Conservation (phyloP, 2,113 vertebrate species). For the Petromus typicus region DNA sequence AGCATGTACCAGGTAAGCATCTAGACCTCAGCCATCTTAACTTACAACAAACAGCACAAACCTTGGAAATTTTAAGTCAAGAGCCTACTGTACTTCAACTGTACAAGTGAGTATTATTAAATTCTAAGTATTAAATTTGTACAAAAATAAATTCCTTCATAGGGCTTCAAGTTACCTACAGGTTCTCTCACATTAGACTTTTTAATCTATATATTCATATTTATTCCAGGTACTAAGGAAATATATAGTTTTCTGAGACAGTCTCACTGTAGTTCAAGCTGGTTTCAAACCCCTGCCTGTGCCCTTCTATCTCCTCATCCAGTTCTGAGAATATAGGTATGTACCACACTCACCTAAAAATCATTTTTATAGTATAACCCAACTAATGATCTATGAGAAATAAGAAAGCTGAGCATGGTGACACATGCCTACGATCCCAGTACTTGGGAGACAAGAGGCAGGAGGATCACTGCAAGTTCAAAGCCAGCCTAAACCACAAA, state of each 20-base stretch:
- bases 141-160: constrained; percentile 11
- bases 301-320: background rate
- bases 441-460: too few species aligned
- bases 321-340: background rate
- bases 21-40: too few species aligned
- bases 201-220: background rate
- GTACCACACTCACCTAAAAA: background rate
- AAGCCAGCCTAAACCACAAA: too few species aligned
- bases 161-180: background rate
- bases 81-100: background rate
- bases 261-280: background rate
- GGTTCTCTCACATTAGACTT: background rate
- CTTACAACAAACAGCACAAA: too few species aligned
- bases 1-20: too few species aligned
- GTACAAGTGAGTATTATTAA: background rate
- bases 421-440: too few species aligned
- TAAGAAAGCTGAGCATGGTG: too few species aligned
- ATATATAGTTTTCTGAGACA: background rate
- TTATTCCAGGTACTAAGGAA: background rate
- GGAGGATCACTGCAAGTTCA: too few species aligned
- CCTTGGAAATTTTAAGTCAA: too few species aligned
- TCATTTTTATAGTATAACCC: constrained; percentile 19
- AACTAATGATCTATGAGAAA: constrained; percentile 49
- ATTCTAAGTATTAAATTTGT: background rate
- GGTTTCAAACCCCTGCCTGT: background rate